These are phyloP conservation scores for Carcinoscorpius rotundicauda DNA, from an alignment of 1,140 invertebrate species.

Conservation along the genomic window DNA sequence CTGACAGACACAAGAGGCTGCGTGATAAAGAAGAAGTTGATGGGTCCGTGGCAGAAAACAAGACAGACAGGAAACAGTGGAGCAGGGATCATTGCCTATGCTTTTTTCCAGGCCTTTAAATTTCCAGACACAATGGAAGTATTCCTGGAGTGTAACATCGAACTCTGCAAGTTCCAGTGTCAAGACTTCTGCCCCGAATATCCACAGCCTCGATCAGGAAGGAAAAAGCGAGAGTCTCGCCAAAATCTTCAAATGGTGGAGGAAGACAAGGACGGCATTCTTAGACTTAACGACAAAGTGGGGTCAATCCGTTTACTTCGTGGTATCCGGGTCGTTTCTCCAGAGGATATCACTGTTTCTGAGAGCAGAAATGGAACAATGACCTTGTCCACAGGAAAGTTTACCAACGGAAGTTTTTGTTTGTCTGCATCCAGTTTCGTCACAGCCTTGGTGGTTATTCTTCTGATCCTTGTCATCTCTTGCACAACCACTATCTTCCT, in stretches of 20 bases:
- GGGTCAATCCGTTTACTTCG: constrained; percentile 23
- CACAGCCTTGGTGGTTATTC: constrained; percentile 29
- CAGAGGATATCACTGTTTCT: constrained; percentile 27
- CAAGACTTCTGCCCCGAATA: constrained; percentile 34
- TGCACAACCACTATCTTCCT: constrained; percentile 31
- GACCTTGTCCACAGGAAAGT: background rate
- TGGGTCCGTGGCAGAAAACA: constrained; percentile 69
- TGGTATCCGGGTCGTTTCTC: constrained; percentile 27
- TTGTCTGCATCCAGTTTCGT: constrained; percentile 35
- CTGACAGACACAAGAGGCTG: constrained; percentile 58
- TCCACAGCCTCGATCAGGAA: constrained; percentile 2
- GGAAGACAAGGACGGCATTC: background rate
- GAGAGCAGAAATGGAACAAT: background rate
- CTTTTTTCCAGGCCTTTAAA: constrained; percentile 72
- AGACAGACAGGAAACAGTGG: constrained; percentile 55
- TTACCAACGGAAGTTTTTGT: constrained; percentile 32
- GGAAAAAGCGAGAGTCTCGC: background rate
- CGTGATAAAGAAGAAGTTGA: constrained; percentile 64
- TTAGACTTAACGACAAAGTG: background rate
- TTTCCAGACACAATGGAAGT: constrained; percentile 78
- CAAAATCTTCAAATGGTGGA: background rate
- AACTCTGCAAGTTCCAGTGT: constrained; percentile 67
- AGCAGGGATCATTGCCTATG: constrained; percentile 59
- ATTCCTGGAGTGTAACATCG: constrained; percentile 67
- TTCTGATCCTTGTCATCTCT: constrained; percentile 33